Evolutionary conservation across 2,113 vertebrate genomes (phyloP).

Genomic region (Lycaon pictus): DNA sequence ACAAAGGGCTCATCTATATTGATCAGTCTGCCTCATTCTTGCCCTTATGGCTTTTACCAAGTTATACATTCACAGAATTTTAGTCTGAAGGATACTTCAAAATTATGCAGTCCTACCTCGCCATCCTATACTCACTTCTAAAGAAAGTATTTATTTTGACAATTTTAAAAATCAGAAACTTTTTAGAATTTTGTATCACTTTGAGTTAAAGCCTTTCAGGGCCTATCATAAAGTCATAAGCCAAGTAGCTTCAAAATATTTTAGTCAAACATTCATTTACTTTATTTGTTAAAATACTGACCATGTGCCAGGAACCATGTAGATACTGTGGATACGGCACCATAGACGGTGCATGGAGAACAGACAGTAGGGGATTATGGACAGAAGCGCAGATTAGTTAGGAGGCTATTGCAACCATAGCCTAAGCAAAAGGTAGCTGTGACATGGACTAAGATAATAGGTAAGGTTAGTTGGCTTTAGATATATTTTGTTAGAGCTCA

Average conservation of each 20-base stretch:
- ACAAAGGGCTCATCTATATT: background rate
- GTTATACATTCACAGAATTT: background rate
- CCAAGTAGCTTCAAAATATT: conserved; percentile 13
- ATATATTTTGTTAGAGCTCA: background rate
- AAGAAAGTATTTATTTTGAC: conserved; percentile 34
- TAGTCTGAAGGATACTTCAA: background rate
- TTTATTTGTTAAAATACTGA: background rate
- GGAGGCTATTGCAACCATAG: background rate
- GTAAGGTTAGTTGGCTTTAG: background rate
- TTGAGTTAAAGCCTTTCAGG: conserved; percentile 31
- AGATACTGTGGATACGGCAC: background rate
- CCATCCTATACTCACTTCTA: conserved; percentile 11
- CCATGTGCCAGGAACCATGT: background rate
- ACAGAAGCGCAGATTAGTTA: background rate
- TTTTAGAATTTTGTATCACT: conserved; percentile 14
- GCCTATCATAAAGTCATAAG: background rate
- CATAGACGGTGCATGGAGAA: background rate
- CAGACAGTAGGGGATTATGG: background rate
- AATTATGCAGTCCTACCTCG: background rate
- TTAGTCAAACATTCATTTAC: background rate
- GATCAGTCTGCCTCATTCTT: background rate
- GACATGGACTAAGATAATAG: background rate
- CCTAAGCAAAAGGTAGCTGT: background rate
- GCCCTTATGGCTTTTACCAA: background rate
- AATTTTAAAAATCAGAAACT: conserved; percentile 10